Evolutionary conservation across 1,140 invertebrate species (phyloP), one percentile per base, ranked within the genome.

Genomic region (Anthonomus grandis): DNA sequence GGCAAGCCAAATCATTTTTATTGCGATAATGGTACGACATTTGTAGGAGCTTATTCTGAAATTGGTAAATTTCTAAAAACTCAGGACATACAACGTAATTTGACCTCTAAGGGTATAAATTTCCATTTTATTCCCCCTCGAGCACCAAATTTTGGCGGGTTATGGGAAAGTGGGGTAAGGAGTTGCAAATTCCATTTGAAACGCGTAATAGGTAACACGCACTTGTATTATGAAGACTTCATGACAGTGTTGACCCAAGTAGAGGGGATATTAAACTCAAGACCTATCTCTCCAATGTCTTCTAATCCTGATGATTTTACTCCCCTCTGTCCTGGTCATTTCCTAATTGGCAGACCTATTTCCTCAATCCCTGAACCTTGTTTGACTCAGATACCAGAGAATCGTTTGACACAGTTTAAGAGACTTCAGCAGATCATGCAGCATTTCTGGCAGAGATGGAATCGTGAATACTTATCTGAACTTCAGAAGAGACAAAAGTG

Each of bases 81-180:
- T 25, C 22, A 42, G 34, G 36, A 39, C 24, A 44, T 57, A 18
- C n/a, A 31, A 22, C 21, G 49, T 12, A 25, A 38, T 49, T 42
- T 49, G 24, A 22, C 36, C 9, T 41, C 31, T 39, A 39, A 57
- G 12, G 55, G 55, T 17, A 21, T 50, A 13, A 41, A 31, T 15
- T 57, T 37, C 37, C 19, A 50, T 17, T 57, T 57, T 27, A 57
- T 57, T 15, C 13, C 41, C 2, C 69, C 76, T 22, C 18, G 39
- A 6, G 66, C 72, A n/a, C 69, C 72, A 3, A 67, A 76, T 65
- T 74, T 77, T 52, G 75, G 75, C 21, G 75, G 75, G 10, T 24
- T 59, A 27, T 75, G 71, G 66, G 78, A 78, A 60, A 49, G 65
- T 3, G 67, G 60, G 4, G 68, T 78, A 0, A 74, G 73, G 60